Evolutionary conservation across 92 coral and sea anemone genomes (phyloP), one percentile per base, ranked within the genome.

Genomic region (Paragorgia papillata): DNA sequence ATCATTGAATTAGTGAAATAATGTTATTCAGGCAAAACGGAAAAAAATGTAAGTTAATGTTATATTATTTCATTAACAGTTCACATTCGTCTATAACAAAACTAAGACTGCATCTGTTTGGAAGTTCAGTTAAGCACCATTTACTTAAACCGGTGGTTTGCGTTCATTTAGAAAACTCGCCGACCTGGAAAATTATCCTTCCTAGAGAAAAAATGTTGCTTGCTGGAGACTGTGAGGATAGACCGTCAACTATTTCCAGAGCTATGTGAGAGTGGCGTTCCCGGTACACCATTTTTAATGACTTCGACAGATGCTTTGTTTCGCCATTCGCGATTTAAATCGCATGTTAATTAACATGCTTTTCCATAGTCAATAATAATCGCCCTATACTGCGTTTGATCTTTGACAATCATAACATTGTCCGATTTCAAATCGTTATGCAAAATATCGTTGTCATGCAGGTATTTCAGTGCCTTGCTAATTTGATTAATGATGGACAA

Each of bases 361-460:
- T 80, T 80, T 19, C 85, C 85, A 56, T 65, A 80, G 51, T 80
- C 85, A 54, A 69, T 80, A 25, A 80, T 43, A 15, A 81, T 62
- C 14, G 74, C 69, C 7, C 49, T 35, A 1, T 33, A 49, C 25
- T 24, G 62, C 12, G 31, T 57, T n/a, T 73, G 41, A 29, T 40
- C 26, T 44, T 20, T 8, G 59, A 58, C 73, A 57, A 81, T 61
- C 22, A 81, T 59, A 14, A 81, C 62, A 61, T 81, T 81, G 41
- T 81, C 63, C 14, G 62, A 9, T 63, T 81, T 81, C 31, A 71
- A 17, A 31, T 81, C 85, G 59, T 81, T 81, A 41, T 81, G 85
- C 73, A 81, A 73, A 32, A 70, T 40, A 1, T 69, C 65, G 14
- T 61, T 59, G 13, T 33, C 48, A 49, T 81, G 85, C 41, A 81